Conservation (phyloP, 2,797 vertebrate species). For the Sebastolobus altivelis region DNA sequence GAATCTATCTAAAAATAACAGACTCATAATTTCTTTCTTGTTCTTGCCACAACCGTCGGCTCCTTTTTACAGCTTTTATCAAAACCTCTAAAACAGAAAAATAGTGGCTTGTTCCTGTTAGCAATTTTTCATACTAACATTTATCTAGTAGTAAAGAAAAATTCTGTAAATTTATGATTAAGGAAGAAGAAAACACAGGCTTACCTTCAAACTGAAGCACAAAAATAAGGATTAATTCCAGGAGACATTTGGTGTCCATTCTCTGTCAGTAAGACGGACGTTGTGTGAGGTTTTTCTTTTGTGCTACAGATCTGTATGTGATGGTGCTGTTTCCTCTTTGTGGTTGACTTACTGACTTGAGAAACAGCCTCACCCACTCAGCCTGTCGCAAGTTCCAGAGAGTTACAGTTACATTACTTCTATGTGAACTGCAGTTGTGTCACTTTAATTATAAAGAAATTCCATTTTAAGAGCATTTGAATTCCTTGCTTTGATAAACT, state of each 20-base stretch:
- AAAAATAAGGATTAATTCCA: background rate
- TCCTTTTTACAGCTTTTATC: background rate
- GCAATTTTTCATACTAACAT: background rate
- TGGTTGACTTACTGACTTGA: background rate
- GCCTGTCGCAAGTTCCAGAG: background rate
- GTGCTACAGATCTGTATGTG: background rate
- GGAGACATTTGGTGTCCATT: background rate
- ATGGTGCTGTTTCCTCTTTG: background rate
- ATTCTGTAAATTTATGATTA: no score
- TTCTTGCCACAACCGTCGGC: background rate
- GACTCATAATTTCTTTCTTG: background rate
- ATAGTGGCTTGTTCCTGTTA: background rate
- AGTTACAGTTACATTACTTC: background rate
- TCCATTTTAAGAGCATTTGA: background rate
- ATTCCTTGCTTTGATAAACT: background rate
- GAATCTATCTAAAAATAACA: background rate
- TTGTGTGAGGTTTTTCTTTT: no score
- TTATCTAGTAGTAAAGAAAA: background rate
- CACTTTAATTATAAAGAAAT: background rate
- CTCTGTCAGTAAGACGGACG: background rate
- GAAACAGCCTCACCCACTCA: background rate
- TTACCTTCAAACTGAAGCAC: constrained; percentile 4
- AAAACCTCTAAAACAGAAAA: background rate
- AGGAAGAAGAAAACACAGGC: background rate
- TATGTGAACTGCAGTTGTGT: background rate